Base-by-base conservation (phyloP, 2,797 vertebrate species). In the Chrysocyon brachyurus region DNA sequence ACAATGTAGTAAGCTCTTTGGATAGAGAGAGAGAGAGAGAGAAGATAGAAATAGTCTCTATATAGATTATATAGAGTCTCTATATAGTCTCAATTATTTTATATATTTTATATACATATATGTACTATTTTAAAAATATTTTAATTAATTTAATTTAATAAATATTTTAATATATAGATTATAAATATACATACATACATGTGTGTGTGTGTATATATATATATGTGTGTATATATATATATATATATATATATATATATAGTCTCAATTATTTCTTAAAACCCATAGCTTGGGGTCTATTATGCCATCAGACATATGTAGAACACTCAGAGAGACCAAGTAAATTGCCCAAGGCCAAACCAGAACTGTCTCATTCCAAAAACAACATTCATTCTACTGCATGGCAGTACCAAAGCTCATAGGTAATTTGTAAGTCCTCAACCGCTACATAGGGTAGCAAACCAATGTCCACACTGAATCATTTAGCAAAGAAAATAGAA, bases 391-490 rank as follows among this genome's bases (percentile, higher is more conserved):
- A 95, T 88, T 87, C 54, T 89, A 54, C 11, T 61, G 5, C 0
- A 79, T 16, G 46, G 33, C n/a, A 52, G 21, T 64, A 91, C 16
- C 19, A 87, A 79, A 77, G 72, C 77, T 61, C 79, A 61, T 88
- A 94, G 93, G 22, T 59, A 90, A 70, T 54, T 66, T 75, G 28
- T 95, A 46, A 93, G 7, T 54, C 88, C 10, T 94, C 54, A 85
- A 12, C 6, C 22, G 24, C 52, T 78, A n/a, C 2, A 52, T 3
- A 90, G 24, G 5, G 24, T 66, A 94, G 26, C n/a, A 82, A 89
- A 22, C 11, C 28, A 73, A 31, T 24, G 57, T 57, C 52, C 19
- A 75, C 10, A 63, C 1, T 68, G n/a, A 75, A 86, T 7, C n/a
- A 56, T 31, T 40, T 75, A 83, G 49, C 26, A 77, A 97, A 56